phyloP scores from a whole-genome alignment of 2,113 vertebrate genomes.

The Microcebus lehilahytsara region DNA sequence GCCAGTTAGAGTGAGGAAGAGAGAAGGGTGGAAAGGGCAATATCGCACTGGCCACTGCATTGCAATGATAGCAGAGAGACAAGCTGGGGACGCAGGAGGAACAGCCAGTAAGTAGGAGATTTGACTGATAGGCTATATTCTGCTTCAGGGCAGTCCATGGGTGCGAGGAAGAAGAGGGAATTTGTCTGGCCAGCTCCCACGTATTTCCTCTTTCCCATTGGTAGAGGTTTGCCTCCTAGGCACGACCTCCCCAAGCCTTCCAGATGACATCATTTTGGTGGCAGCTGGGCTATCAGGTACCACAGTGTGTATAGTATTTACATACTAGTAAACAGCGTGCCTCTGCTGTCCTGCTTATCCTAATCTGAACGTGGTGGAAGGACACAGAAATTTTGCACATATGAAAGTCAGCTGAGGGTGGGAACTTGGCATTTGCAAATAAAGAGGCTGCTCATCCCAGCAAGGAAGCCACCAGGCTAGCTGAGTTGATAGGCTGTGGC shows the following conservation, averaged over 20 bases:
- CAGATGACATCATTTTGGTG: background rate
- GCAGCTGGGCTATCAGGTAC: background rate
- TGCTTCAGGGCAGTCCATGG: background rate
- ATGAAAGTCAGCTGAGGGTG: background rate
- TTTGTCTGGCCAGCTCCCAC: background rate
- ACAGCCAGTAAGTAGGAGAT: background rate
- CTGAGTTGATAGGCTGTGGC: background rate
- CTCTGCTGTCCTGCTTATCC: background rate
- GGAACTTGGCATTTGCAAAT: background rate
- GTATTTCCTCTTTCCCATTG: background rate
- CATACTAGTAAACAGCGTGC: no score
- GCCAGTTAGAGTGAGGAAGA: background rate
- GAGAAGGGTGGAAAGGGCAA: background rate
- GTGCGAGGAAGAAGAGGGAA: background rate
- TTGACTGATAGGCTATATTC: background rate
- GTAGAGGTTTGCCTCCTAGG: background rate
- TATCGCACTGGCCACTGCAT: background rate
- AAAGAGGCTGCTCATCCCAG: background rate
- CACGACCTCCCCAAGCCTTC: background rate
- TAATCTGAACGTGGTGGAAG: background rate
- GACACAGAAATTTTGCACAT: background rate
- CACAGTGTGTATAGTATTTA: rapidly evolving
- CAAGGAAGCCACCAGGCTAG: background rate
- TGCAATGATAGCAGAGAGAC: no score
- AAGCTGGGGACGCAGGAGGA: rapidly evolving